Percentiles rank a stretch among this genome's conserved stretches.
These are phyloP conservation scores for Phyto melanocephala DNA, from an alignment of 2,888 invertebrate species.

Conservation along the genomic window DNA sequence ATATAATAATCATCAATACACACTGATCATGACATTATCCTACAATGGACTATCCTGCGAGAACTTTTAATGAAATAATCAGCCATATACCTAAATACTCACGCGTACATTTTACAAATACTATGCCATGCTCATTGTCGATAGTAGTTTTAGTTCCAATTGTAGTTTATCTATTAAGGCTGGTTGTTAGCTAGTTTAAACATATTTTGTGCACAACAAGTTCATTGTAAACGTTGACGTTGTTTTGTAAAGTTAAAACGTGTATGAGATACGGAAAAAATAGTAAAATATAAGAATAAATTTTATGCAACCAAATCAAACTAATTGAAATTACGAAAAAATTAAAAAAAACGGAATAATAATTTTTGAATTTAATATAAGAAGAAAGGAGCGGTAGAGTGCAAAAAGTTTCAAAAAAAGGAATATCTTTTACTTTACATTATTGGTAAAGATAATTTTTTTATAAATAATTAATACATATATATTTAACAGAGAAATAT, in stretches of 20 bases:
- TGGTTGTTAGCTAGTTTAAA: conserved; percentile 18
- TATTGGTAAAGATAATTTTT: conserved; percentile 26
- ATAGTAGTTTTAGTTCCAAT: too few species aligned
- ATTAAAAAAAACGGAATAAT: too few species aligned
- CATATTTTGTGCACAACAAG: conserved; percentile 28
- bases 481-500: neutral
- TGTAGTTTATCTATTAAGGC: too few species aligned
- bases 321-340: neutral
- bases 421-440: neutral
- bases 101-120: too few species aligned
- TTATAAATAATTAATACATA: neutral
- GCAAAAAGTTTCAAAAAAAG: neutral
- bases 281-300: conserved; percentile 19
- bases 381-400: too few species aligned
- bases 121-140: too few species aligned
- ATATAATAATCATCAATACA: too few species aligned
- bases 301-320: conserved; percentile 21
- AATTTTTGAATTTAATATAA: too few species aligned
- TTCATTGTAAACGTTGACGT: conserved; percentile 49
- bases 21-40: too few species aligned
- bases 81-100: too few species aligned
- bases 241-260: conserved; percentile 14
- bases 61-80: too few species aligned
- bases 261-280: conserved; percentile 49
- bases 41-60: too few species aligned